These are phyloP conservation scores for Heliconius sara DNA, from an alignment of 2,888 invertebrate species.

Conservation along the genomic window DNA sequence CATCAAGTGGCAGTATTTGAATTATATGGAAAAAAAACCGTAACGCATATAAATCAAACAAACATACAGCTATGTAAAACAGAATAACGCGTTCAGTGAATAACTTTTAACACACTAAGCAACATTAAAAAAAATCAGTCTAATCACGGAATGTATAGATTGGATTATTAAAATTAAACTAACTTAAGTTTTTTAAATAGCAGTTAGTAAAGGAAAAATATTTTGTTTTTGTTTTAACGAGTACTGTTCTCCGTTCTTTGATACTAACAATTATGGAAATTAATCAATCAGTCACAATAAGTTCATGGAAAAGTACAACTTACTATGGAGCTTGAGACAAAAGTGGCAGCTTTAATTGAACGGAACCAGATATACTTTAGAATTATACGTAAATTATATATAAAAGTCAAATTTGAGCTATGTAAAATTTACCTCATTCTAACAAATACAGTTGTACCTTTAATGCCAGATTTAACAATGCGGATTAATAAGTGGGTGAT, in stretches of 20 bases:
- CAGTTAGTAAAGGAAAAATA: background rate
- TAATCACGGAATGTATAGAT: conserved; percentile 40
- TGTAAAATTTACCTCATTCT: background rate
- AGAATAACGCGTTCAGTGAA: background rate
- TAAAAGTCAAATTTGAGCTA: conserved; percentile 1
- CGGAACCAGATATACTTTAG: conserved; percentile 8
- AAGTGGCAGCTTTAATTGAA: conserved; percentile 9
- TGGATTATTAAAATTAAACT: conserved; percentile 10
- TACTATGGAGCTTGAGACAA: background rate
- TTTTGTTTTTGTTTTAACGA: background rate
- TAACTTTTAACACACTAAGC: conserved; percentile 17
- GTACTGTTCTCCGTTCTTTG: background rate
- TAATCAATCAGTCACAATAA: background rate
- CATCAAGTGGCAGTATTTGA: background rate
- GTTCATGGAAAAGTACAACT: background rate
- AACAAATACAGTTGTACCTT: background rate
- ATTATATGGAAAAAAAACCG: background rate
- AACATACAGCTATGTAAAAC: background rate
- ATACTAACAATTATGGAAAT: background rate
- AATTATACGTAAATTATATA: background rate
- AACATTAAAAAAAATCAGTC: conserved; percentile 39
- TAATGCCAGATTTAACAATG: background rate
- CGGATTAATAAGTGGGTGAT: too few species aligned
- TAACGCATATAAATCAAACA: background rate
- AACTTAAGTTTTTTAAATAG: background rate